phyloP scores from a whole-genome alignment of 2,797 vertebrate species.

The Myotis pilosus region DNA sequence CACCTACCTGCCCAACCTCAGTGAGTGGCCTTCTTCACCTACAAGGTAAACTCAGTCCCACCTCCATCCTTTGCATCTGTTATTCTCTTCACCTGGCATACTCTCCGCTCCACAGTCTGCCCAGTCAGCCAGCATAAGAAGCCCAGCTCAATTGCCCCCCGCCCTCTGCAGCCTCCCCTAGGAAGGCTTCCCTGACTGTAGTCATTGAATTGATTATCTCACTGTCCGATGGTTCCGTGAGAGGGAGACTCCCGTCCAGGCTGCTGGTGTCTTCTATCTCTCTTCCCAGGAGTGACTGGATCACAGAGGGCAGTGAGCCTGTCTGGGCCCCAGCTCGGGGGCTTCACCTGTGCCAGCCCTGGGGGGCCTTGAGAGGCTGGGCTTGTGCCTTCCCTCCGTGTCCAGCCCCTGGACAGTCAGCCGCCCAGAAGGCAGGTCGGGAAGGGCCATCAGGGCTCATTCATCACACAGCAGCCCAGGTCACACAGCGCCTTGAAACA shows the following conservation, averaged over 20 bases:
- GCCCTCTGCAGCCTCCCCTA: not conserved
- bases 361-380: not conserved
- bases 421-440: rapidly evolving
- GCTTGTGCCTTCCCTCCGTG: not conserved
- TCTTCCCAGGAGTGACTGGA: not conserved
- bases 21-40: not conserved
- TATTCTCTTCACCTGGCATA: not conserved
- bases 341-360: not conserved
- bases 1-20: not conserved
- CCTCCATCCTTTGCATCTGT: not conserved
- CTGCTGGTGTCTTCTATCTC: not conserved
- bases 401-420: not conserved
- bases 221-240: not conserved
- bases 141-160: not conserved
- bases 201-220: not conserved
- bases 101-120: not conserved
- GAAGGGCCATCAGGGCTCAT: not conserved
- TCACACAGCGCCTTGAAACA: not conserved
- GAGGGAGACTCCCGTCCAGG: not conserved
- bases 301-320: not conserved
- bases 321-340: not conserved
- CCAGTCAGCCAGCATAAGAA: not conserved
- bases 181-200: not conserved
- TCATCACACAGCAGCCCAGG: rapidly evolving
- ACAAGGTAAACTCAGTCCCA: not conserved